Percentiles rank a stretch among this genome's conserved stretches.
Conservation (phyloP, 2,888 invertebrate species). For the Thymelicus lineola region DNA sequence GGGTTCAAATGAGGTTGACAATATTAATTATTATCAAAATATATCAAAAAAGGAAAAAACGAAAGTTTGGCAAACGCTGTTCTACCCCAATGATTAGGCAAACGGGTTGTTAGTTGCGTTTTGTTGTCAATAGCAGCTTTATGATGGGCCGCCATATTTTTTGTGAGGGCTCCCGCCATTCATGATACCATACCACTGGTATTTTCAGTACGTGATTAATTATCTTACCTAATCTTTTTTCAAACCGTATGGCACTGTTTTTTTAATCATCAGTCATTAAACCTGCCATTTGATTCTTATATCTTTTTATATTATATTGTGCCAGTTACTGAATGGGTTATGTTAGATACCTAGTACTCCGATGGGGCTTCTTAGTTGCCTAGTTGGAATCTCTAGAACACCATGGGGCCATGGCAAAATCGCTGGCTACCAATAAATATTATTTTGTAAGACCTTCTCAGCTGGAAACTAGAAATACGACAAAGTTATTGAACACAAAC, state of each 20-base stretch:
- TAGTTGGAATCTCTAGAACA: too few relatives aligned
- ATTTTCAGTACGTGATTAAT: conserved; percentile 31
- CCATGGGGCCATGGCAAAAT: too few relatives aligned
- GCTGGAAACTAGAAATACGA: too few relatives aligned
- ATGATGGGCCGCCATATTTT: conserved; percentile 56
- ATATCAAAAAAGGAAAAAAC: too few relatives aligned
- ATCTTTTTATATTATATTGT: conserved; percentile 37
- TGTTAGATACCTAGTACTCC: too few relatives aligned
- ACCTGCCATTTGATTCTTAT: conserved; percentile 9
- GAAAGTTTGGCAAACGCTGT: conserved; percentile 17
- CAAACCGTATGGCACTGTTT: not conserved
- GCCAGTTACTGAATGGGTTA: too few relatives aligned
- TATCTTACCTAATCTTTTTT: conserved; percentile 14
- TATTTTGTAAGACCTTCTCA: too few relatives aligned
- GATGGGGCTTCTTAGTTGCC: too few relatives aligned
- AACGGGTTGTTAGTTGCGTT: conserved; percentile 58
- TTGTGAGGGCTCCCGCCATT: conserved; percentile 39
- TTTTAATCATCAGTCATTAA: conserved; percentile 14
- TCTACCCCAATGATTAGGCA: conserved; percentile 69
- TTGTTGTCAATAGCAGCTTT: conserved; percentile 63
- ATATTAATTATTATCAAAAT: too few relatives aligned
- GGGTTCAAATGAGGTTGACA: too few relatives aligned
- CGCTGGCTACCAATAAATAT: too few relatives aligned
- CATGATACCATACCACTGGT: conserved; percentile 17
- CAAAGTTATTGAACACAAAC: too few relatives aligned